Evolutionary conservation across 2,113 vertebrate species (phyloP).

Genomic region (Oncorhynchus masou): DNA sequence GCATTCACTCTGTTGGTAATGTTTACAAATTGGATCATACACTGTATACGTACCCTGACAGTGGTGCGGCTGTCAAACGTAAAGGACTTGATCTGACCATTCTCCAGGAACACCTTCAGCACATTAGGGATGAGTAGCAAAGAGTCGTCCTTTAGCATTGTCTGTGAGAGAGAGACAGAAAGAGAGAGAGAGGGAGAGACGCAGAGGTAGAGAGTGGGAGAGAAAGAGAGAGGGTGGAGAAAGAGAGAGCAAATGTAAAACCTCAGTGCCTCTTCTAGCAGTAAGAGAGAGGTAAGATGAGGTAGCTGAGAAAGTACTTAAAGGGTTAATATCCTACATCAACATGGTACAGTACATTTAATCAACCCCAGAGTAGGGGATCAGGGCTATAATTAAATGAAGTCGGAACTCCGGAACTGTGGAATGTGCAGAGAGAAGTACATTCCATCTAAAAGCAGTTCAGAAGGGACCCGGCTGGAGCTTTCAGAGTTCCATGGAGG

Average conservation of each 20-base stretch:
- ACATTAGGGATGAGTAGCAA: conserved; percentile 97
- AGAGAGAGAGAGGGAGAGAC: conserved; percentile 11
- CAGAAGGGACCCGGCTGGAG: background rate
- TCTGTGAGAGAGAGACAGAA: conserved; percentile 73
- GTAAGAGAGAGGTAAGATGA: background rate
- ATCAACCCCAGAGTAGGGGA: conserved; percentile 9
- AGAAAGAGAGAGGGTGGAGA: background rate
- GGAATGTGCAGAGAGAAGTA: conserved; percentile 17
- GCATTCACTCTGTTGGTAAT: too few species aligned
- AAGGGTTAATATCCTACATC: conserved; percentile 12
- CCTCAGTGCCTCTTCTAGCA: background rate
- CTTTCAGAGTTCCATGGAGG: conserved; percentile 1
- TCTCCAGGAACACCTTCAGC: conserved; percentile 98
- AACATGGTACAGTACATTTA: conserved; percentile 18
- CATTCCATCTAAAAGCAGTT: conserved; percentile 14
- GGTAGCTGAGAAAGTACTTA: conserved; percentile 17
- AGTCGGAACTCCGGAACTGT: background rate
- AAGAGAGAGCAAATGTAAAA: conserved; percentile 1
- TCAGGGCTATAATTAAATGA: conserved; percentile 29
- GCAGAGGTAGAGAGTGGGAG: background rate
- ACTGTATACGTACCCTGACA: conserved; percentile 82
- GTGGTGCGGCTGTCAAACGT: conserved; percentile 97
- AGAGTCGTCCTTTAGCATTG: conserved; percentile 98
- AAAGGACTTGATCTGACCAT: conserved; percentile 98
- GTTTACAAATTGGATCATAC: background rate